Base-by-base conservation (phyloP, 35 echinoderm and acorn worm genomes). In the Patiria miniata region DNA sequence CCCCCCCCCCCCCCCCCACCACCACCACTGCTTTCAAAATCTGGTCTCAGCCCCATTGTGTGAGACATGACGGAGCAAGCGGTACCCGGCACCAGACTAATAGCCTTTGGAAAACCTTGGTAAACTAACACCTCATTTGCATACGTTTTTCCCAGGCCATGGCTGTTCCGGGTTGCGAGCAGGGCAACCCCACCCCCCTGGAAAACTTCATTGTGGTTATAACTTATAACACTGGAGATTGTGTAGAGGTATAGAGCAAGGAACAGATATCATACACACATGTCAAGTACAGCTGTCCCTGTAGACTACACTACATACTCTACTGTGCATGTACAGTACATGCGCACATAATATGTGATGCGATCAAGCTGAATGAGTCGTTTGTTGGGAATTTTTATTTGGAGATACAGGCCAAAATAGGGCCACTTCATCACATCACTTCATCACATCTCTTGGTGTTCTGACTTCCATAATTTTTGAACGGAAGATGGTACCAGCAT, bases 121-220 rank as follows among this genome's bases (percentile, higher is more conserved):
- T 73, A 73, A 73, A 73, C 65, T 73, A 73, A 73, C 65, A 73
- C 65, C 65, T 73, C 65, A 73, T 73, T 73, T 73, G 65, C 65
- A 73, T 73, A 73, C 65, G 65, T 73, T 73, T 73, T 73, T 73
- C 65, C 65, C 65, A 73, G 65, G 65, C 65, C 65, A 73, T 23
- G 65, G 65, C 65, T 73, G 34, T 73, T 73, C 65, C 26, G 34
- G 65, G 65, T 73, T 73, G 65, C 34, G 26, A 23, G 65, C 65
- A 73, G 65, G 65, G 26, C 65, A 73, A 8, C 65, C 65, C 65
- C 26, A 32, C 34, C 65, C 65, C 65, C 29, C 65, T 73, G 65
- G 65, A 73, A 73, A 73, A 73, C 65, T 73, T 73, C 65, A 73
- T 14, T 68, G 1, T 0, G 0, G 8, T 68, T 7, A 68, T 32